phyloP scores from a whole-genome alignment of 2,888 invertebrate genomes.

The Hesperia comma region DNA sequence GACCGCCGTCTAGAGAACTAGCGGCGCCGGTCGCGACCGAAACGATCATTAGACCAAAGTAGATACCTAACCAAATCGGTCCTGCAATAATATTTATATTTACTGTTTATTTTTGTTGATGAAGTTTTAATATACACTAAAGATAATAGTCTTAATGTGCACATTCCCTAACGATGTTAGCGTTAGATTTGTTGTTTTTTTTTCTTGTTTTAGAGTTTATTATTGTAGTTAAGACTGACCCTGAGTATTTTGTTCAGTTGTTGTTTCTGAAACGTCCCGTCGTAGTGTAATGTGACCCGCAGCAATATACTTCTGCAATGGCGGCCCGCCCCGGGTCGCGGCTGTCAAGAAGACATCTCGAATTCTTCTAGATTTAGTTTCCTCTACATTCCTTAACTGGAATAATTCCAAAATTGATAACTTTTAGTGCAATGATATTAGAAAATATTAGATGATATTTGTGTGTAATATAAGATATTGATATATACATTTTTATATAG shows the following conservation, averaged over 20 bases:
- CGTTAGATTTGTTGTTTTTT: slow-evolving; percentile 75
- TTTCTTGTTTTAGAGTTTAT: slow-evolving; percentile 80
- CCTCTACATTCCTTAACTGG: slow-evolving; percentile 76
- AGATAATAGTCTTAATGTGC: slow-evolving; percentile 74
- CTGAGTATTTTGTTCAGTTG: slow-evolving; percentile 62
- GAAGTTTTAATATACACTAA: slow-evolving; percentile 75
- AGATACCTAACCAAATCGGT: slow-evolving; percentile 81
- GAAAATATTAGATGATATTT: slow-evolving; percentile 61
- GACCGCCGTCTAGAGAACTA: slow-evolving; percentile 60
- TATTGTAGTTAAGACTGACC: slow-evolving; percentile 81
- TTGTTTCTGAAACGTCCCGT: slow-evolving; percentile 23
- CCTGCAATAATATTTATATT: slow-evolving; percentile 80
- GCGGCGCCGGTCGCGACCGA: background rate
- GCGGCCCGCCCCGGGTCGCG: background rate
- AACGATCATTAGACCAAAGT: slow-evolving; percentile 73
- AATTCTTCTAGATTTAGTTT: slow-evolving; percentile 75
- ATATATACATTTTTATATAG: slow-evolving; percentile 36
- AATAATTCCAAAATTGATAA: slow-evolving; percentile 74
- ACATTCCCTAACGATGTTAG: slow-evolving; percentile 81
- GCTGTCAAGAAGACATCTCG: slow-evolving; percentile 62
- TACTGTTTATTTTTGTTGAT: slow-evolving; percentile 70
- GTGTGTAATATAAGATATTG: slow-evolving; percentile 38
- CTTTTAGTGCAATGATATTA: slow-evolving; percentile 80
- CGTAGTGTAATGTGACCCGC: background rate
- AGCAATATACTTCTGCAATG: slow-evolving; percentile 3